phyloP scores from a whole-genome alignment of 2,797 vertebrate genomes.

The Tarsius wallacei region DNA sequence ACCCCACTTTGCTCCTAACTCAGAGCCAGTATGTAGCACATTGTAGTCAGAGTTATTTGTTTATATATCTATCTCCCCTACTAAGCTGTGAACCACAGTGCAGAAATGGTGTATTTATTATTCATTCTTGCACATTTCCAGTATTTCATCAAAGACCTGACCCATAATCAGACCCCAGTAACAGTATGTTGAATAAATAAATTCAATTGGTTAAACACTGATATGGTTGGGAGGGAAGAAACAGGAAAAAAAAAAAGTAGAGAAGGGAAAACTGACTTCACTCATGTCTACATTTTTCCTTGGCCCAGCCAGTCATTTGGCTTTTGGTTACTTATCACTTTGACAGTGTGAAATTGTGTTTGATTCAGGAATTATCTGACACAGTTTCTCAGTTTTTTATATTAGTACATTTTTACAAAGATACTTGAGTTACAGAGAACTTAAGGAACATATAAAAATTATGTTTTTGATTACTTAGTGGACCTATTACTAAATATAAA shows the following conservation, averaged over 20 bases:
- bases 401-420: not conserved
- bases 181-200: slow-evolving; percentile 52
- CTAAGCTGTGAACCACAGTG: slow-evolving; percentile 51
- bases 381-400: slow-evolving; percentile 43
- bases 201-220: slow-evolving; percentile 56
- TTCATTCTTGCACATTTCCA: slow-evolving; percentile 39
- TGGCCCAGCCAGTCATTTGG: not conserved
- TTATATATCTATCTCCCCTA: slow-evolving; percentile 1
- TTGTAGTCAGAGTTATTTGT: slow-evolving; percentile 6
- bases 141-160: slow-evolving; percentile 48
- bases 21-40: not conserved
- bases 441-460: slow-evolving; percentile 41
- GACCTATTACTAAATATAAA: not conserved
- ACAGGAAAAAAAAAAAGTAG: not conserved
- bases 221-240: slow-evolving; percentile 11
- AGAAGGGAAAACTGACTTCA: slow-evolving; percentile 19
- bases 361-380: slow-evolving; percentile 52
- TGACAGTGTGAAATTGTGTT: not conserved
- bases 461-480: slow-evolving; percentile 13
- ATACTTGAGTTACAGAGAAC: slow-evolving; percentile 47
- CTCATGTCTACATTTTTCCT: not conserved
- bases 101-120: slow-evolving; percentile 12
- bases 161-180: not conserved
- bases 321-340: not conserved
- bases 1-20: not conserved